Percentiles rank a stretch among this genome's conserved stretches.
Conservation (phyloP, 2,888 invertebrate species). For the Iphiclides podalirius region DNA sequence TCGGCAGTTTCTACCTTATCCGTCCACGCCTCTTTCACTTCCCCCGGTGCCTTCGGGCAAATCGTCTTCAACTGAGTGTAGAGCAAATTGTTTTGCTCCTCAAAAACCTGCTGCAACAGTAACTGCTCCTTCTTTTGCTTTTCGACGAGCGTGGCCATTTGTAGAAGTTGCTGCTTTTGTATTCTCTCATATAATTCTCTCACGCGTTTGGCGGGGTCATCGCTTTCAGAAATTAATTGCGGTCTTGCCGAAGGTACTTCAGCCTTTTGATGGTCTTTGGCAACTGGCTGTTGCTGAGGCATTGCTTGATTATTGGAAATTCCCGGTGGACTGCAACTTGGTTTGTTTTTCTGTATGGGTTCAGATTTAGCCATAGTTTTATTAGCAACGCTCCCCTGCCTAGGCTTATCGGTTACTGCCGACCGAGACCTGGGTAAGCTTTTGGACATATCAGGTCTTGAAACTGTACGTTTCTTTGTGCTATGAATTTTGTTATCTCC, state of each 20-base stretch:
- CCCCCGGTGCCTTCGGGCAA: slow-evolving; percentile 58
- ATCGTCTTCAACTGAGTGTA: slow-evolving; percentile 71
- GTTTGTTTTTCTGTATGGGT: slow-evolving; percentile 40
- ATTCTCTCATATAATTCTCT: slow-evolving; percentile 73
- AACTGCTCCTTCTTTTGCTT: slow-evolving; percentile 83
- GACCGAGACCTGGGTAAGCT: slow-evolving; percentile 39
- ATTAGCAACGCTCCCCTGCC: slow-evolving; percentile 32
- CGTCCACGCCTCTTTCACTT: slow-evolving; percentile 61
- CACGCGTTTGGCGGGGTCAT: slow-evolving; percentile 60
- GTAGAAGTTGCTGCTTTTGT: slow-evolving; percentile 82
- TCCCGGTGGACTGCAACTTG: slow-evolving; percentile 39
- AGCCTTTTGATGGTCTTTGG: slow-evolving; percentile 13
- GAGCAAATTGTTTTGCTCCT: slow-evolving; percentile 82
- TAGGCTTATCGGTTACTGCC: slow-evolving; percentile 37
- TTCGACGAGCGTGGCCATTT: slow-evolving; percentile 81
- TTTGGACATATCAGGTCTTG: slow-evolving; percentile 33
- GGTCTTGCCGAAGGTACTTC: slow-evolving; percentile 18
- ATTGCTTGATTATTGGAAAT: slow-evolving; percentile 38
- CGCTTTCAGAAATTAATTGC: slow-evolving; percentile 41
- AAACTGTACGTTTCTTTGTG: slow-evolving; percentile 16
- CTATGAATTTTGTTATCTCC: slow-evolving; percentile 18
- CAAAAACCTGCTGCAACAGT: slow-evolving; percentile 82
- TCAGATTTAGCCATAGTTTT: slow-evolving; percentile 48
- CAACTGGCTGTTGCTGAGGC: slow-evolving; percentile 27
- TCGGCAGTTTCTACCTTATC: slow-evolving; percentile 44